Conservation (phyloP, 2,888 invertebrate genomes). For the Lochmaea crataegi region DNA sequence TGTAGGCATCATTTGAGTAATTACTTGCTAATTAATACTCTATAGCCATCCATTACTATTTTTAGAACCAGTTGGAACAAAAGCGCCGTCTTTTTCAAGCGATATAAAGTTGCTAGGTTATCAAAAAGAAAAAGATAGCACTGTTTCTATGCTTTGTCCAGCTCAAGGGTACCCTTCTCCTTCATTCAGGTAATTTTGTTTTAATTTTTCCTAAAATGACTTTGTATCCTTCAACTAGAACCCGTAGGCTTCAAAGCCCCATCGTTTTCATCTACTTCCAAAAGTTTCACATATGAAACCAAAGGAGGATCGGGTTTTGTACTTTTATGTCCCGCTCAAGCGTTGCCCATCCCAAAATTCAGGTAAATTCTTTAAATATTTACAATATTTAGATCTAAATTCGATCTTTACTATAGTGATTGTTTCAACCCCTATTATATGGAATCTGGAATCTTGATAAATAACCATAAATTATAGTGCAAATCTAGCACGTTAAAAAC, state of each 20-base stretch:
- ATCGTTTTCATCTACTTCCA: constrained; percentile 74
- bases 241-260: constrained; percentile 76
- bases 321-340: constrained; percentile 78
- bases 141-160: constrained; percentile 73
- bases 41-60: background rate
- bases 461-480: no score
- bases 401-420: background rate
- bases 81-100: constrained; percentile 73
- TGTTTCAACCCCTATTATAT: background rate
- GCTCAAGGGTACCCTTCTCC: constrained; percentile 80
- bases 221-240: constrained; percentile 63
- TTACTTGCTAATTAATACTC: constrained; percentile 68
- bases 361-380: constrained; percentile 64
- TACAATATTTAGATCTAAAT: constrained; percentile 56
- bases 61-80: constrained; percentile 73
- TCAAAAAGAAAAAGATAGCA: constrained; percentile 58
- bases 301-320: constrained; percentile 66
- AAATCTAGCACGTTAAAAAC: no score
- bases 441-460: background rate
- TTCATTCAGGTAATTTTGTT: constrained; percentile 69
- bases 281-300: constrained; percentile 67
- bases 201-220: constrained; percentile 15
- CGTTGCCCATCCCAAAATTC: constrained; percentile 77
- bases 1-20: constrained; percentile 79
- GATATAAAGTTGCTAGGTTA: constrained; percentile 73